Evolutionary conservation across 37 sponge, comb jelly and placozoan species (phyloP).

Genomic region (Axinella damicornis): DNA sequence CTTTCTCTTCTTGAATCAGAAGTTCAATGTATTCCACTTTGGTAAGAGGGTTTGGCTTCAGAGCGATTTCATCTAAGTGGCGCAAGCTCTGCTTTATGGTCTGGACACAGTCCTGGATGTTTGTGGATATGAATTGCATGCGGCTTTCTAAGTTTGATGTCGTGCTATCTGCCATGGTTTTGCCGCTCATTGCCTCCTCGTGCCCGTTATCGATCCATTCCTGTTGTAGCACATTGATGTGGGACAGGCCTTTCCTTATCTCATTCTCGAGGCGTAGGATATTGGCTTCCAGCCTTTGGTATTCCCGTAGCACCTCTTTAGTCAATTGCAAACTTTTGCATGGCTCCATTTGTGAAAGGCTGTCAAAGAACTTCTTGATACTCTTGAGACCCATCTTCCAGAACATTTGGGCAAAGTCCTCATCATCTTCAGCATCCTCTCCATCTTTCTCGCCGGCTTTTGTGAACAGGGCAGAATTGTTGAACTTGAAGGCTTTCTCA

Average conservation of each 20-base stretch:
- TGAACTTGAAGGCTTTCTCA: conserved; percentile 60
- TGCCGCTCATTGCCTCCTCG: conserved; percentile 34
- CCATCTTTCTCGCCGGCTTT: too few species aligned
- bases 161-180: conserved; percentile 25
- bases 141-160: conserved; percentile 25
- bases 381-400: conserved; percentile 80
- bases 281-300: conserved; percentile 57
- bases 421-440: not conserved
- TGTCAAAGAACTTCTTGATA: conserved; percentile 55
- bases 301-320: conserved; percentile 67
- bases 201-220: conserved; percentile 60
- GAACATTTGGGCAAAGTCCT: conserved; percentile 59
- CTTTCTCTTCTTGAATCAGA: too few species aligned
- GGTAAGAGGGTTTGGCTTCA: conserved; percentile 63
- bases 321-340: conserved; percentile 60
- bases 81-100: conserved; percentile 27
- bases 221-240: conserved; percentile 59
- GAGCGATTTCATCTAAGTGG: conserved; percentile 76
- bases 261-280: conserved; percentile 56
- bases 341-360: conserved; percentile 5
- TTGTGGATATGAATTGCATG: not conserved
- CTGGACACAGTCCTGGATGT: conserved; percentile 7
- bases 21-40: too few species aligned
- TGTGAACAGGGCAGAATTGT: conserved; percentile 74
- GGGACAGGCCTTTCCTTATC: conserved; percentile 35